Evolutionary conservation across 2,797 vertebrate genomes (phyloP), one percentile per base, ranked within the genome.

Genomic region (Glyptemys insculpta): DNA sequence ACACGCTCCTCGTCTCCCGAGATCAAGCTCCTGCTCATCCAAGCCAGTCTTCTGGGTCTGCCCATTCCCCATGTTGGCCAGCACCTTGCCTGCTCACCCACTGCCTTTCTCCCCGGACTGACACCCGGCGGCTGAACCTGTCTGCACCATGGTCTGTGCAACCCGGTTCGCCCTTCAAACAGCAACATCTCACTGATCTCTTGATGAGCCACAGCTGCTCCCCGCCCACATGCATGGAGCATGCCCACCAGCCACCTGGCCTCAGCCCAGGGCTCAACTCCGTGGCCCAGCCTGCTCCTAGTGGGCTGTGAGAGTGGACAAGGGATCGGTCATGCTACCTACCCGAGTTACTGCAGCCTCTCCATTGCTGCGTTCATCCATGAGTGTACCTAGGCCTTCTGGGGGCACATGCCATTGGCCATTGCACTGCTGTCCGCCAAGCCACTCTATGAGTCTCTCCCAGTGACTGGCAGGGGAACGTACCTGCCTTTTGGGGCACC

Each of bases 371-470:
- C 6, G 4, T 25, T 47, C 34, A n/a, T 27, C 41, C 12, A 7
- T 6, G 41, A 25, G 72, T 44, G 23, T 27, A 2, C 10, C 5
- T 27, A 41, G 21, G 41, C 21, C 8, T 44, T 25, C 72, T 41
- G 23, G 72, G 23, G 37, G 11, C 41, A 25, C 12, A 8, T 41
- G 37, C 72, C 41, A 27, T 25, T 23, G 72, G 23, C 27, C 41
- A 14, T 5, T 47, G 11, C 2, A 25, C 11, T 7, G 23, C 72
- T 8, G 41, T 15, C 12, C 1, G 23, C 37, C 14, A 12, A 44
- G 41, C 11, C 11, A 5, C 37, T 74, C 72, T 25, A 4, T 27
- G 72, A 44, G 5, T 14, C 12, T 41, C 21, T 74, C 37, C 37
- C 15, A 44, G 41, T 23, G 41, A 44, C 3, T 74, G 37, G 62